Percentiles rank a stretch among this genome's conserved stretches.
These are phyloP conservation scores for Ectropis grisescens DNA, from an alignment of 1,140 invertebrate species.

Conservation along the genomic window DNA sequence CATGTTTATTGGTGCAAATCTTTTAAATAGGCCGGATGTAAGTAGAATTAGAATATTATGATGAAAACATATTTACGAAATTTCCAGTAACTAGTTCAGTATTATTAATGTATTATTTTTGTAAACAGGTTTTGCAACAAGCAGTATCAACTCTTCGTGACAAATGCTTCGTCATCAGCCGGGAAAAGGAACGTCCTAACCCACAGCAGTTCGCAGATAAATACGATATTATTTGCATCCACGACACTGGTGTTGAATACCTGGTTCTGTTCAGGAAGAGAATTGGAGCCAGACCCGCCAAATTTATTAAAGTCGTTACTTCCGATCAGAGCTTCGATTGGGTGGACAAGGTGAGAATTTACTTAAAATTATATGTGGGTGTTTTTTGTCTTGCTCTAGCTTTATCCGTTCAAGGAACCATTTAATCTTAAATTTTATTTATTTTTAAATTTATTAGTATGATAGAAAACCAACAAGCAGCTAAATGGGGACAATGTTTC, in stretches of 20 bases:
- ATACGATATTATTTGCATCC: conserved; percentile 53
- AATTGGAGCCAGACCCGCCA: conserved; percentile 47
- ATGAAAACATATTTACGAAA: no score
- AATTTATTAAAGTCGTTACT: conserved; percentile 44
- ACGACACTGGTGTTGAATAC: conserved; percentile 54
- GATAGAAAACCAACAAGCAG: no score
- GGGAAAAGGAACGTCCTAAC: conserved; percentile 51
- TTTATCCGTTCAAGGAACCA: no score
- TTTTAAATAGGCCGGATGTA: conserved; percentile 44
- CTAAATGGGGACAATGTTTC: no score
- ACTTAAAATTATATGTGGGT: no score
- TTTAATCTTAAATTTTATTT: no score
- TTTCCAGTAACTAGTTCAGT: no score
- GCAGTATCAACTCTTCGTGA: conserved; percentile 47
- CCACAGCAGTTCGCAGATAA: conserved; percentile 34
- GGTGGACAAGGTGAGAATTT: conserved; percentile 58
- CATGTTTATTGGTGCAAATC: conserved; percentile 68
- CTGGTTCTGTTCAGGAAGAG: conserved; percentile 55
- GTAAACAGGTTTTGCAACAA: conserved; percentile 45
- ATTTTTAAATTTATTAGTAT: no score
- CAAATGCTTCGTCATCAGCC: conserved; percentile 65
- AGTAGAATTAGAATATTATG: conserved; percentile 12
- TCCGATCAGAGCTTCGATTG: conserved; percentile 43
- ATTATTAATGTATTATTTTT: no score
- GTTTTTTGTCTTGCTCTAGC: no score